These are phyloP conservation scores for Nothoprocta perdicaria DNA, from an alignment of 2,113 vertebrate species.

Conservation along the genomic window DNA sequence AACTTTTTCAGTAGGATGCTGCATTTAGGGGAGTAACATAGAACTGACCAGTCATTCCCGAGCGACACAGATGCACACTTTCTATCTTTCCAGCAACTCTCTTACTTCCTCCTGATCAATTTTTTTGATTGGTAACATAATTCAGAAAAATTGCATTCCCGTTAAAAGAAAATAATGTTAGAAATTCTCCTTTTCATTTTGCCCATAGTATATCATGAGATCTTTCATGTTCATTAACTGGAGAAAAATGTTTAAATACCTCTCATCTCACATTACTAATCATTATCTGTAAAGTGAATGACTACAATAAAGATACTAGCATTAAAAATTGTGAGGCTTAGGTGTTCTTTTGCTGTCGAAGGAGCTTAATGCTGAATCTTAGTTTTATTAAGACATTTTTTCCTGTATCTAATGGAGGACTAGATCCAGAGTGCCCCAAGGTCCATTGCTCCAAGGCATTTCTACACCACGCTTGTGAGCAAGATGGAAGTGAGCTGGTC, in stretches of 20 bases:
- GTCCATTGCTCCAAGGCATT: not conserved
- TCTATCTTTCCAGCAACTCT: not conserved
- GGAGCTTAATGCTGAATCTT: not conserved
- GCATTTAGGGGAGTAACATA: not conserved
- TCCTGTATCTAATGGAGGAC: not conserved
- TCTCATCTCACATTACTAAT: not conserved
- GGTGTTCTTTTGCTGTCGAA: not conserved
- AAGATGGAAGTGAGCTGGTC: not conserved
- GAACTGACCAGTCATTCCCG: not conserved
- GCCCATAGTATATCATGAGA: not conserved
- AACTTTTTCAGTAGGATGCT: not conserved
- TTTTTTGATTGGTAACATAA: no score
- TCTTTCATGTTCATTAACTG: not conserved
- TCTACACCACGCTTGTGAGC: not conserved
- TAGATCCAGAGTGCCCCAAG: not conserved
- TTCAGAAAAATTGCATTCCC: not conserved
- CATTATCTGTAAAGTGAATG: not conserved
- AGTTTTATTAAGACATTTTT: not conserved
- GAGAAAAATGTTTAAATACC: not conserved
- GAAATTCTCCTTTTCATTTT: not conserved
- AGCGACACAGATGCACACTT: not conserved
- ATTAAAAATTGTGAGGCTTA: not conserved
- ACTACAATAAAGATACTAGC: not conserved
- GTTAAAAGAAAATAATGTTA: not conserved
- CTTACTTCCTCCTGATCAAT: not conserved